Evolutionary conservation across 2,113 vertebrate genomes (phyloP), one percentile per base, ranked within the genome.

Genomic region (Cyanistes caeruleus): DNA sequence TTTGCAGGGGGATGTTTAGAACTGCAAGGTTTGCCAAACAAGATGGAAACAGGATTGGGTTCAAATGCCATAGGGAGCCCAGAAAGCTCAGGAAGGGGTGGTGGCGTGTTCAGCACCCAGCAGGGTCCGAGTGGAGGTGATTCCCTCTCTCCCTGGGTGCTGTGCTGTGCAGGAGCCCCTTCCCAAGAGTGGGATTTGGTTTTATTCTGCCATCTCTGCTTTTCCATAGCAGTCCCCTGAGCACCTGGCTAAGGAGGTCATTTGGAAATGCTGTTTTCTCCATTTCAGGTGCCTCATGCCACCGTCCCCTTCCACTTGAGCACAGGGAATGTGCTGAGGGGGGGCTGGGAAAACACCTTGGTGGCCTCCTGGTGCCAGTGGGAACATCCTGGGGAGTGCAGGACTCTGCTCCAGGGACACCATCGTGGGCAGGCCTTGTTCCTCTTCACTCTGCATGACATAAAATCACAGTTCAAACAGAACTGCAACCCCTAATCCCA

Each of bases 261-360:
- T 44, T 56, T 51, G 67, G 41, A 62, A 67, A 70, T 31, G 23
- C 37, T 4, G 0, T 12, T 69, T 91, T 67, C 52, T 39, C 39
- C 9, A 1, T 51, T 51, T 55, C 52, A 25, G 22, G 19, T 28
- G 51, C 55, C 46, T 81, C 1, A 0, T 10, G 2, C 48, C 25
- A 3, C 52, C 8, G 0, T 48, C 56, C 62, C 19, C 39, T 51
- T 49, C 8, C 4, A 2, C 28, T 14, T 20, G 28, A 11, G 60
- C 39, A 0, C 4, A 6, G n/a, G 33, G 44, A 20, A 10, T 10
- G 5, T 7, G 18, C 22, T 7, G 10, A 0, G 16, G 6, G 5
- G 5, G 15, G 65, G 52, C 43, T 33, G 11, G 60, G 44, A 3
- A 6, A n/a, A 44, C 0, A 0, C 83, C 6, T 1, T 2, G 35